Conservation (phyloP, 2,888 invertebrate genomes). For the Drosophila setosimentum region DNA sequence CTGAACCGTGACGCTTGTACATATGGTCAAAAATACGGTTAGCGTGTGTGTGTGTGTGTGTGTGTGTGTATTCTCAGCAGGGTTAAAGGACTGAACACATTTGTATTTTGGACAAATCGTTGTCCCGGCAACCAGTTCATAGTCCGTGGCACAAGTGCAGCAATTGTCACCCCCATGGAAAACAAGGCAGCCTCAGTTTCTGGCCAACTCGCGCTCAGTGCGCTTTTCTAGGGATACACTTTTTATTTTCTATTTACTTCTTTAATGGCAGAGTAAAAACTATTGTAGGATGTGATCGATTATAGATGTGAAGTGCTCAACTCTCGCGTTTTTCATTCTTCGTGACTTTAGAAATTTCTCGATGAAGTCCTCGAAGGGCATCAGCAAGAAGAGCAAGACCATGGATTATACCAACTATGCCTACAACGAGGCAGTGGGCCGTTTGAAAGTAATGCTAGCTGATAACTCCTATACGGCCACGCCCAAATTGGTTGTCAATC, state of each 20-base stretch:
- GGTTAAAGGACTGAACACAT: constrained; percentile 50
- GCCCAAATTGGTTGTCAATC: constrained; percentile 74
- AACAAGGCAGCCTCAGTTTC: constrained; percentile 55
- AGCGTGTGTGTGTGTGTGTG: not conserved
- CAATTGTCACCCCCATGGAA: constrained; percentile 60
- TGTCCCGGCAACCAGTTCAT: constrained; percentile 62
- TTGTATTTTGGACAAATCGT: constrained; percentile 72
- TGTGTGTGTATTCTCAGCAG: constrained; percentile 27
- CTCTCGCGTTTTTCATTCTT: constrained; percentile 20
- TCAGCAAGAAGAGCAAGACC: constrained; percentile 85
- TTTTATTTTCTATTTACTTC: not conserved
- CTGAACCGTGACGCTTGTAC: constrained; percentile 57
- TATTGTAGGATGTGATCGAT: constrained; percentile 67
- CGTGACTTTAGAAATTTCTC: constrained; percentile 76
- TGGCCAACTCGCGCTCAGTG: constrained; percentile 54
- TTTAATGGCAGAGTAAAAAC: not conserved
- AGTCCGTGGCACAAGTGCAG: constrained; percentile 36
- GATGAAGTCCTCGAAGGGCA: constrained; percentile 83
- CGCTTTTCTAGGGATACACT: constrained; percentile 24
- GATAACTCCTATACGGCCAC: constrained; percentile 89
- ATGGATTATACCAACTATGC: constrained; percentile 94
- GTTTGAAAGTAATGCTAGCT: constrained; percentile 91
- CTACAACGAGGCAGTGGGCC: constrained; percentile 93
- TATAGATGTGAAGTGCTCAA: constrained; percentile 36
- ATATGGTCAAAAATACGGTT: constrained; percentile 29